Evolutionary conservation across 2,797 vertebrate species (phyloP), one percentile per base, ranked within the genome.

Genomic region (Epinephelus awoara): DNA sequence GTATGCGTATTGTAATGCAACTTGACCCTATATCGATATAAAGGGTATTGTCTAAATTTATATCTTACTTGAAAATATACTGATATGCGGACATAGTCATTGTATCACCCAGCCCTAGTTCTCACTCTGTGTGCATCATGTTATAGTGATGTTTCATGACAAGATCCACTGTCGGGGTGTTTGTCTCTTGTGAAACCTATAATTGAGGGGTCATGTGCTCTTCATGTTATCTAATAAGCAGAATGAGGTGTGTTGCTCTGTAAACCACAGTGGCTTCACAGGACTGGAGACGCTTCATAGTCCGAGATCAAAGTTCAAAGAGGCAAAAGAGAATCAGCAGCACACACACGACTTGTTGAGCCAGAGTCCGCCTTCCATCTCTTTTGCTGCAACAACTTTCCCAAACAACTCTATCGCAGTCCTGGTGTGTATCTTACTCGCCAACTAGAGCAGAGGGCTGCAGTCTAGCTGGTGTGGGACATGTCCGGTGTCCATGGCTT

Each of bases 251-350:
- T 63, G 72, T 27, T 10, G 66, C 27, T 63, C 29, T 69, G 56
- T 34, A 34, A 34, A 34, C 34, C 34, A 34, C 34, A 34, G 34
- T 6, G 46, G n/a, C 67, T 64, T 80, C 49, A 55, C 1, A 27
- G 23, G 15, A 76, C 51, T 27, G 38, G n/a, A 56, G 61, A 57
- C 51, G 58, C 55, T 25, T 14, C 3, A 8, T 18, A 62, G 50
- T 64, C 34, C 2, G 1, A 4, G 44, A 42, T 47, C 27, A 58
- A 27, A 50, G n/a, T 9, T 66, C 9, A 51, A 44, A 49, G 25
- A 63, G 50, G 47, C 47, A 79, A 50, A 63, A 64, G 19, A 72
- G 65, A 73, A 56, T 65, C 67, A 49, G 75, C 11, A 44, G n/a
- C 14, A 5, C 21, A 42, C 6, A 34, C 6, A 10, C 0, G 1